phyloP scores from a whole-genome alignment of 2,888 invertebrate genomes.

The Stegophylla sp. region DNA sequence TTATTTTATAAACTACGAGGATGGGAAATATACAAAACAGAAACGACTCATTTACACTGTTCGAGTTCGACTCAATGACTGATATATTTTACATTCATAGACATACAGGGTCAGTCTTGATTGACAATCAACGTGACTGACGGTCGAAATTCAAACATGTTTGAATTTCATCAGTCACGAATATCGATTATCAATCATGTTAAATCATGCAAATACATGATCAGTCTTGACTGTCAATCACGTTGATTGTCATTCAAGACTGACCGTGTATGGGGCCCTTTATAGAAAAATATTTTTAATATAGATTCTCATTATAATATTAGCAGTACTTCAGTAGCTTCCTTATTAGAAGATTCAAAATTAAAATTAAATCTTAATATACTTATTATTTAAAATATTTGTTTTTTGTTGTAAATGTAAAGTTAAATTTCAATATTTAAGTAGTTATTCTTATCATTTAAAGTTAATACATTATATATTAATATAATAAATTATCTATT shows the following conservation, averaged over 20 bases:
- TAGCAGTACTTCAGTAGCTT: too few relatives aligned
- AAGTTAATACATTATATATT: too few relatives aligned
- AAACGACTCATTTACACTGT: constrained; percentile 19
- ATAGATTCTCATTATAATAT: too few relatives aligned
- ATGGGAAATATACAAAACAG: constrained; percentile 4
- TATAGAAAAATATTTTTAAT: too few relatives aligned
- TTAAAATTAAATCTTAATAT: too few relatives aligned
- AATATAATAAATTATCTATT: too few relatives aligned
- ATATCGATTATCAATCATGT: constrained; percentile 9
- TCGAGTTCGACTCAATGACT: constrained; percentile 33
- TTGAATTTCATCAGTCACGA: constrained; percentile 16
- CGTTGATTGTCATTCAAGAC: neutral
- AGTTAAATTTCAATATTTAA: too few relatives aligned
- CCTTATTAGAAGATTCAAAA: too few relatives aligned
- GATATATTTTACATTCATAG: constrained; percentile 26
- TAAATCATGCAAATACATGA: constrained; percentile 1
- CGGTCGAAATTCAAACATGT: constrained; percentile 15
- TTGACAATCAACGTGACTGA: constrained; percentile 1
- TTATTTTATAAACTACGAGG: constrained; percentile 5
- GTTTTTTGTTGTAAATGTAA: too few relatives aligned
- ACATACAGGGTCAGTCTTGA: constrained; percentile 25
- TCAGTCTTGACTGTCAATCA: constrained; percentile 7
- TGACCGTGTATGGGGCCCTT: too few relatives aligned
- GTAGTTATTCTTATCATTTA: too few relatives aligned
- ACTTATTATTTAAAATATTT: too few relatives aligned